These are phyloP conservation scores for Basileuterus tristriatus DNA, from an alignment of 2,797 vertebrate species.

Conservation along the genomic window DNA sequence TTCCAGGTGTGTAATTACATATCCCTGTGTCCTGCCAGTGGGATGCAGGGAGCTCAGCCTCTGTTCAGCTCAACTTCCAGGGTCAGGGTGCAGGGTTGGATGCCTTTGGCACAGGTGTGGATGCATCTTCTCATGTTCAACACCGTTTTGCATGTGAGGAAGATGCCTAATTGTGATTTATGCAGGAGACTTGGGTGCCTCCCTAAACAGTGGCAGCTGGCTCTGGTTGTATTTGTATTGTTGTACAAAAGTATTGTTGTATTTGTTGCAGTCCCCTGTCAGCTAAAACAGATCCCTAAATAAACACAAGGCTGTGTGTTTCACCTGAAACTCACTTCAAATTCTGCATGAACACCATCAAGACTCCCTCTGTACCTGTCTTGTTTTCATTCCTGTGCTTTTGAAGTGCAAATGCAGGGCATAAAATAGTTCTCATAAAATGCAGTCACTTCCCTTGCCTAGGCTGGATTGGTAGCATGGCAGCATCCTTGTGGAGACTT, in stretches of 20 bases:
- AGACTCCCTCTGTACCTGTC: background rate
- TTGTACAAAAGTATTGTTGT: background rate
- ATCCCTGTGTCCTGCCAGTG: background rate
- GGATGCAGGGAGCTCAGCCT: background rate
- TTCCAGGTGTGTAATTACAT: constrained; percentile 27
- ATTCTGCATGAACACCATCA: background rate
- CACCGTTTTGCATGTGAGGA: background rate
- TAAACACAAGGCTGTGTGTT: background rate
- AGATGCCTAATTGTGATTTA: background rate
- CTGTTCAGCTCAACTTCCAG: background rate
- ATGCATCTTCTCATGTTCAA: accelerated
- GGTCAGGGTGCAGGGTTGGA: background rate
- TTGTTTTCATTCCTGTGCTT: background rate
- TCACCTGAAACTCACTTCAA: background rate
- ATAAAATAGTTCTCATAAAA: background rate
- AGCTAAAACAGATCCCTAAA: background rate
- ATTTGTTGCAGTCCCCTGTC: background rate
- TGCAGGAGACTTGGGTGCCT: background rate
- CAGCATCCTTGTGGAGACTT: background rate
- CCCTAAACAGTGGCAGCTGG: background rate
- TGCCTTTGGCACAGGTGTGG: background rate
- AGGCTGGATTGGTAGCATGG: background rate
- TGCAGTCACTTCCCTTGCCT: background rate
- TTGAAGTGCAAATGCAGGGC: background rate
- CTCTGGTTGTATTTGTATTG: background rate